Percentiles rank a stretch among this genome's conserved stretches.
Conservation (phyloP, 2,113 vertebrate species). For the Notothenia coriiceps region DNA sequence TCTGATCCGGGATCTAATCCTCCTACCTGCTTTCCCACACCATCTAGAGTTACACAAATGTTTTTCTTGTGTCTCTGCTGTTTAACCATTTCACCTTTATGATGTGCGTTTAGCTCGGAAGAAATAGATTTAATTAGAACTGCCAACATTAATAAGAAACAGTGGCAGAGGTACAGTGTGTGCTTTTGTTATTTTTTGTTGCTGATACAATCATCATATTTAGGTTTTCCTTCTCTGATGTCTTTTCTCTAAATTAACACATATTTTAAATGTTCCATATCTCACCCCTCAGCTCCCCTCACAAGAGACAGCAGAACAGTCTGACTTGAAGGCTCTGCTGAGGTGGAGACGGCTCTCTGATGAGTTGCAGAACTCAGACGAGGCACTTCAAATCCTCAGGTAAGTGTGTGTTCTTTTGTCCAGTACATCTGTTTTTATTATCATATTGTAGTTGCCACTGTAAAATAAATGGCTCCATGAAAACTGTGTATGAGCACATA, state of each 20-base stretch:
- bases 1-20: conserved; percentile 46
- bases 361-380: conserved; percentile 90
- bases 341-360: conserved; percentile 91
- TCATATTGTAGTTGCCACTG: background rate
- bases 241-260: background rate
- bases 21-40: conserved; percentile 47
- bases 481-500: background rate
- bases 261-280: conserved; percentile 3
- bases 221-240: background rate
- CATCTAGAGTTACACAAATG: conserved; percentile 43
- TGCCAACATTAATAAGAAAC: conserved; percentile 26
- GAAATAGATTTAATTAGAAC: background rate
- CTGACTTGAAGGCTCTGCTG: conserved; percentile 89
- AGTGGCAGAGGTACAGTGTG: background rate
- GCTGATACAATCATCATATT: background rate
- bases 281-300: conserved; percentile 81
- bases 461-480: background rate
- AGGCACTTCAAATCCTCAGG: conserved; percentile 94
- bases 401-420: conserved; percentile 66
- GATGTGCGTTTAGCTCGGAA: conserved; percentile 21
- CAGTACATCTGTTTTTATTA: background rate
- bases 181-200: background rate
- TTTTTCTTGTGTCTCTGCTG: conserved; percentile 42
- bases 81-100: conserved; percentile 44
- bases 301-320: conserved; percentile 83